These are phyloP conservation scores for Saturnia pavonia DNA, from an alignment of 2,888 invertebrate genomes.

Conservation along the genomic window DNA sequence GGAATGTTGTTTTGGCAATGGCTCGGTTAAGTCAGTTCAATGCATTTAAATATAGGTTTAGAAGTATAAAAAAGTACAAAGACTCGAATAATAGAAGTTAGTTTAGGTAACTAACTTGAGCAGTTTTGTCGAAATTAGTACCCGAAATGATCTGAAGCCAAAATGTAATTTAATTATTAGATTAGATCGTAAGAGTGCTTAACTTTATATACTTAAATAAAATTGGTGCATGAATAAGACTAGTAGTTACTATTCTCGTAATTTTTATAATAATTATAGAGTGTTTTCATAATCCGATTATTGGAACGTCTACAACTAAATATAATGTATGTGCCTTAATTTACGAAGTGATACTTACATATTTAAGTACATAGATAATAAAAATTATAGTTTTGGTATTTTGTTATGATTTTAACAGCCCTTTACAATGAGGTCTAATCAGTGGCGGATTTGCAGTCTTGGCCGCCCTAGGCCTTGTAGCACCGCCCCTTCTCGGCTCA, in stretches of 20 bases:
- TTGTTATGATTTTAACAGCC: slow-evolving; percentile 38
- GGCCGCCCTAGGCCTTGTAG: no score
- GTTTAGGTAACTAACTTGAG: slow-evolving; percentile 29
- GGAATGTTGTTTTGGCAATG: slow-evolving; percentile 44
- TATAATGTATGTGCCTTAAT: slow-evolving; percentile 63
- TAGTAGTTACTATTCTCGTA: slow-evolving; percentile 28
- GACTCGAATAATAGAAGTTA: slow-evolving; percentile 56
- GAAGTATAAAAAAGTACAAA: slow-evolving; percentile 73
- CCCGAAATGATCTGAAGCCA: slow-evolving; percentile 58
- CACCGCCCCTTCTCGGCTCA: no score
- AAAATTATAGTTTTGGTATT: slow-evolving; percentile 25
- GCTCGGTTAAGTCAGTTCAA: slow-evolving; percentile 61
- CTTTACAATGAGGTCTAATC: slow-evolving; percentile 21
- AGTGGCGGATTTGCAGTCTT: no score
- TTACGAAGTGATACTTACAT: slow-evolving; percentile 55
- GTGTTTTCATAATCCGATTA: slow-evolving; percentile 41
- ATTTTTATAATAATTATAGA: slow-evolving; percentile 38
- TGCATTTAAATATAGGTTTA: slow-evolving; percentile 77
- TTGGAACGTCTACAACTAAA: slow-evolving; percentile 43
- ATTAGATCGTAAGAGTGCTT: slow-evolving; percentile 38
- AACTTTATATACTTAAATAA: slow-evolving; percentile 39
- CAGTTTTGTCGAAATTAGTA: slow-evolving; percentile 54
- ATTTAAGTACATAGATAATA: slow-evolving; percentile 27
- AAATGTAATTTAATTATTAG: slow-evolving; percentile 57
- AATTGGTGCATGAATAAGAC: slow-evolving; percentile 49